Evolutionary conservation across 2,113 vertebrate species (phyloP), one percentile per base, ranked within the genome.

Genomic region (Channa maculata): DNA sequence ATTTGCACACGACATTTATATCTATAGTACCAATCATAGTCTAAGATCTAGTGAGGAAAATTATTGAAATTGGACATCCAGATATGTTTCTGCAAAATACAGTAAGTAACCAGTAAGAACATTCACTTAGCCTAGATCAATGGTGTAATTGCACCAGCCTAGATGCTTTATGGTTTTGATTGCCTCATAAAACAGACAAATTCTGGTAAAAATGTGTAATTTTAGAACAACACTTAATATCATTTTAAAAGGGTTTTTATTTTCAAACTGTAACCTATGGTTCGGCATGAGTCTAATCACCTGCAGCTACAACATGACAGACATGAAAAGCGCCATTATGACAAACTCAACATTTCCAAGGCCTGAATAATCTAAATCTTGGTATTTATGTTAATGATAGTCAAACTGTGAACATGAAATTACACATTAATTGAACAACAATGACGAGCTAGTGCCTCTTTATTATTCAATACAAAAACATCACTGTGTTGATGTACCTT

Each of bases 381-480:
- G 3, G 15, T 54, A 13, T 58, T 5, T 49, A 49, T 58, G 36
- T 66, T 11, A 10, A 53, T 15, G 34, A 15, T 2, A 48, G 7
- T 62, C 53, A 67, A 63, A 65, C 14, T 67, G 36, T 41, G 33
- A 65, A 70, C 36, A 49, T 36, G 8, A 66, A 62, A 8, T 64
- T 68, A 45, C 34, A 79, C 61, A 60, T 0, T 4, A 36, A 75
- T 10, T 49, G 3, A 60, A 78, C 46, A 64, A 14, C 14, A 49
- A 59, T 8, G 78, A 67, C 34, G 48, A 78, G 64, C 51, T 65
- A 77, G 60, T 62, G 54, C 51, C 57, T 77, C 60, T 87, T 71
- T 77, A 78, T 81, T 75, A 57, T 55, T 77, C 48, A 81, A 79
- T 88, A 82, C 51, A 82, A 89, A 90, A 87, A 75, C 55, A 39